Evolutionary conservation across 2,113 vertebrate genomes (phyloP), one percentile per base, ranked within the genome.

Genomic region (Melanocharis versteri): DNA sequence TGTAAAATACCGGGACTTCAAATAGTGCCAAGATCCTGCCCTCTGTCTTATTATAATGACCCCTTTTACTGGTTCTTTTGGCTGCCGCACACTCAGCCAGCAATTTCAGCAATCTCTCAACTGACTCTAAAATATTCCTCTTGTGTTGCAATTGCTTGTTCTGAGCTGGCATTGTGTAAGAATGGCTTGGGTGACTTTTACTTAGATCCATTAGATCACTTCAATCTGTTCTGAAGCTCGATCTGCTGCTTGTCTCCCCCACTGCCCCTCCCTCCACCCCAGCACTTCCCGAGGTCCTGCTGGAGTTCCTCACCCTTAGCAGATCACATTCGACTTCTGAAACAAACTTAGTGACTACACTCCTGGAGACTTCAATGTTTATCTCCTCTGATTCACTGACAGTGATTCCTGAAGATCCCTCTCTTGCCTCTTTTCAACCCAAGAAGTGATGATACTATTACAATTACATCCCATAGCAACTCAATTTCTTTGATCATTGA

Each of bases 401-500:
- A 14, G 27, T 0, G 2, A 64, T 51, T 83, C 24, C 39, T 39
- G 16, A 78, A 28, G 50, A 91, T 50, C 5, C n/a, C 28, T 30
- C 35, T 89, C 65, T 65, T 26, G 6, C 40, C 11, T 78, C n/a
- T 48, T 89, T 78, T 75, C 56, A 75, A 35, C 16, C 15, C 37
- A 26, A 28, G 8, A 82, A 75, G 14, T 28, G 11, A 70, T n/a
- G 27, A 50, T 79, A 35, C 26, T 37, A 30, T 39, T 58, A 70
- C 6, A n/a, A 5, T 87, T 44, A 53, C 31, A 71, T 1, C 1
- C 17, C 7, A 0, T 15, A 70, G 65, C 35, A 92, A 61, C 9
- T 66, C 14, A 4, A 6, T 76, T 71, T 76, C 51, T 73, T 73
- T 20, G 48, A 54, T 13, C 0, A 0, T 26, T 30, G 28, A 24